Evolutionary conservation across 2,888 invertebrate species (phyloP), one percentile per base, ranked within the genome.

Genomic region (Shargacucullia verbasci): DNA sequence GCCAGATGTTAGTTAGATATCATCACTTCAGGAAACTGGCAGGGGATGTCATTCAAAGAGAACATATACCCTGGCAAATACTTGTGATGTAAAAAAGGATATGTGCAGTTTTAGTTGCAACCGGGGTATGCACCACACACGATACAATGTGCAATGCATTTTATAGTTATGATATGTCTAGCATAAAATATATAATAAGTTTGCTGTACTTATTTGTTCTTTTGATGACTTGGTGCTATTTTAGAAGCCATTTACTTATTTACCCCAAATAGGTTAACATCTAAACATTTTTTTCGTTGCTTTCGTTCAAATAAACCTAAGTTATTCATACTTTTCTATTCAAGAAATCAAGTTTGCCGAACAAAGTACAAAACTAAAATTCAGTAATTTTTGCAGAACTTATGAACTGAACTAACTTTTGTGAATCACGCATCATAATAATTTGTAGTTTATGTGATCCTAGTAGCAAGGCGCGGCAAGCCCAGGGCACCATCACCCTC

Each of bases 401-500:
- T 15, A 12, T n/a, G 4, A 34, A 35, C 29, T n/a, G 10, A 43
- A 27, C 27, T 7, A 5, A 27, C 27, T 37, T 52, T 43, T 47
- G 38, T 52, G 39, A 39, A 56, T 33, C 20, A 7, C 15, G 31
- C 13, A 31, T 25, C 38, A 55, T 35, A 35, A 1, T 0, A 9
- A 45, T 31, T 14, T 13, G 20, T 8, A 58, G 59, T 73, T 72
- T 78, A 70, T 75, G 62, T 39, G 54, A 63, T 71, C 81, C 73
- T 77, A 67, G 82, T 72, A 73, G 59, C 61, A 57, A 67, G 62
- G 70, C 71, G 58, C 67, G 72, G 65, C 70, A 71, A 65, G 77
- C 74, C 73, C 78, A 76, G 75, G 72, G 78, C 69, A 66, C 68
- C 79, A 76, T 86, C 64, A 69, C 75, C 85, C 87, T 72, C 75